Evolutionary conservation across 1,140 invertebrate species (phyloP).

Genomic region (Reticulitermes speratus): DNA sequence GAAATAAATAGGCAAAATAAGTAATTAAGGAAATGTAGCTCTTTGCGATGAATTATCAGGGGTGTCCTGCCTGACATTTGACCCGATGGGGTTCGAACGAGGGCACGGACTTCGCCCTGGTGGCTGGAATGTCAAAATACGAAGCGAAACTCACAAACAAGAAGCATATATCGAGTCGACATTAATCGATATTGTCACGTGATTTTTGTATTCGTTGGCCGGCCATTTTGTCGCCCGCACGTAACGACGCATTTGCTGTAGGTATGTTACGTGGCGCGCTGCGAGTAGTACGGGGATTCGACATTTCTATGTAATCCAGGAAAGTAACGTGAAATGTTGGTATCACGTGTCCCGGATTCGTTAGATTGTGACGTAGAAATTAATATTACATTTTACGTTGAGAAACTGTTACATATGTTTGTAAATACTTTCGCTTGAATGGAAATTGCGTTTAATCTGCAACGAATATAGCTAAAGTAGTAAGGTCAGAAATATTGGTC

Average conservation of each 20-base stretch:
- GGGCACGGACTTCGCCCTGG: neutral
- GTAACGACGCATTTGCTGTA: neutral
- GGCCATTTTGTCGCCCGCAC: neutral
- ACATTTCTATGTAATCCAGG: neutral
- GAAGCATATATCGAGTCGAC: neutral
- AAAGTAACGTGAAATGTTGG: neutral
- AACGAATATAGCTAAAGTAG: no score
- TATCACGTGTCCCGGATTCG: neutral
- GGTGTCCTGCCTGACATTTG: neutral
- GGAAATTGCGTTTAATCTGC: no score
- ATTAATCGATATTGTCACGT: constrained; percentile 15
- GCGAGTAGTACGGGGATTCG: neutral
- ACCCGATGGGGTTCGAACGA: neutral
- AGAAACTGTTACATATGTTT: no score
- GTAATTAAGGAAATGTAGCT: neutral
- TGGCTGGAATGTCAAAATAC: neutral
- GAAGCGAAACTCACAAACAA: neutral
- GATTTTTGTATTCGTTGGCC: neutral
- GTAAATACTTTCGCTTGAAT: no score
- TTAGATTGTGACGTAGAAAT: neutral
- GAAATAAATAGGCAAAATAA: neutral
- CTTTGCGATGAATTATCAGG: neutral
- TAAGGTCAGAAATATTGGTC: no score
- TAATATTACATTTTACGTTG: no score
- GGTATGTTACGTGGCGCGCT: neutral